Conservation (phyloP, 2,888 invertebrate species). For the Brachylomia viminalis region DNA sequence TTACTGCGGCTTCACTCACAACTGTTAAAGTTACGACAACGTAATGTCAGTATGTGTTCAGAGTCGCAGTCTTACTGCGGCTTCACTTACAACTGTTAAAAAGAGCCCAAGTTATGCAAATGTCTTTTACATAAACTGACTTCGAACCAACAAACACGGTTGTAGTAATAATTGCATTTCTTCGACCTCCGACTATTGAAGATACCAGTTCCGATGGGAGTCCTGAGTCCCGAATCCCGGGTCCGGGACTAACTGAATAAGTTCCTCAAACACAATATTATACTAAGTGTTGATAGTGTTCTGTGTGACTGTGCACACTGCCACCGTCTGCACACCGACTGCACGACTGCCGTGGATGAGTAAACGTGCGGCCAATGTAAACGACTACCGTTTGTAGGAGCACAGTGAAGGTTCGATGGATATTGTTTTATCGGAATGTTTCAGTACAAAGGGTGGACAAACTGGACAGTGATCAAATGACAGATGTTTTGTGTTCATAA, state of each 20-base stretch:
- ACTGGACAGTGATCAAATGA: background rate
- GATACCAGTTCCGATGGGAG: background rate
- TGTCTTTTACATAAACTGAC: background rate
- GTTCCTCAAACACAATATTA: slow-evolving; percentile 2
- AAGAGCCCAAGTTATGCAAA: background rate
- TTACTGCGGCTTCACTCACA: too few relatives aligned
- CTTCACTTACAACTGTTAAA: background rate
- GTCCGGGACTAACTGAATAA: background rate
- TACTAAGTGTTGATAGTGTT: slow-evolving; percentile 5
- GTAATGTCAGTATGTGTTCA: background rate
- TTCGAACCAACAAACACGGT: background rate
- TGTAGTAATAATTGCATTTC: background rate
- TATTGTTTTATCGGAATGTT: background rate
- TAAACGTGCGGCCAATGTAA: background rate
- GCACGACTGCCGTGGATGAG: background rate
- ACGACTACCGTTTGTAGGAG: background rate
- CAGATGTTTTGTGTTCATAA: background rate
- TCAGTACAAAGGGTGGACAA: background rate
- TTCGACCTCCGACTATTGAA: background rate
- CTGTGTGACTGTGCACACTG: background rate
- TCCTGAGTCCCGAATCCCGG: too few relatives aligned
- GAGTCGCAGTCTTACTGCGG: background rate
- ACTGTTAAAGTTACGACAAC: background rate
- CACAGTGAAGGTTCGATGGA: background rate
- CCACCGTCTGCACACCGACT: background rate